Base-by-base conservation (phyloP, 2,113 vertebrate genomes). In the Apodemus sylvaticus region DNA sequence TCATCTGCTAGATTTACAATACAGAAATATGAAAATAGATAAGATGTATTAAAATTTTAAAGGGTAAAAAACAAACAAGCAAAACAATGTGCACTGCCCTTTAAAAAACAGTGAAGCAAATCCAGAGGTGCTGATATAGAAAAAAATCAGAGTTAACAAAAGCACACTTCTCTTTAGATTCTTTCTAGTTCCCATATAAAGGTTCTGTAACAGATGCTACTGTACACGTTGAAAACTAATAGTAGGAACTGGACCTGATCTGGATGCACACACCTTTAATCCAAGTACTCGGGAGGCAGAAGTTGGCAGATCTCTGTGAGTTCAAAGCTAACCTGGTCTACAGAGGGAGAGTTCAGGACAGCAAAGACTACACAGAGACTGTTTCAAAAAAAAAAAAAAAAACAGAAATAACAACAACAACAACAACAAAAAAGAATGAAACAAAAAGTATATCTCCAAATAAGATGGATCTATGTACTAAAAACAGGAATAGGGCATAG, bases 1-100 rank as follows among this genome's bases (percentile, higher is more conserved):
- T 97, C 89, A 96, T 96, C 96, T 93, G 36, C 86, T 83, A 77
- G 87, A 92, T 89, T 97, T 81, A 88, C 74, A 95, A 96, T 58
- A 58, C 16, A 58, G 16, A 58, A 58, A 58, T 95, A 86, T 95
- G 64, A 89, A 95, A 94, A 95, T 77, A 89, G 94, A 71, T 94
- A 95, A 95, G 70, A 89, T 86, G 34, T 87, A 94, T 93, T 96
- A 94, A 76, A 87, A 58, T 92, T 94, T 94, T 29, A 90, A 95
- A 93, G 70, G 34, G 58, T 39, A 60, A 71, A 89, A 95, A 92
- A 68, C 29, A 66, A 66, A 31, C 26, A 58, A 58, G 17, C 58
- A 66, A 66, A 31, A 68, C 31, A 95, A 85, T 89, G 70, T 88
- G 42, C 22, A 53, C 19, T 89, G 9, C 62, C 42, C 74, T 93